A percentile compares a stretch with the other conserved stretches of the same genome.
phyloP scores from a whole-genome alignment of 53 echinoderm and acorn worm genomes.

The Pentamera pediparva region DNA sequence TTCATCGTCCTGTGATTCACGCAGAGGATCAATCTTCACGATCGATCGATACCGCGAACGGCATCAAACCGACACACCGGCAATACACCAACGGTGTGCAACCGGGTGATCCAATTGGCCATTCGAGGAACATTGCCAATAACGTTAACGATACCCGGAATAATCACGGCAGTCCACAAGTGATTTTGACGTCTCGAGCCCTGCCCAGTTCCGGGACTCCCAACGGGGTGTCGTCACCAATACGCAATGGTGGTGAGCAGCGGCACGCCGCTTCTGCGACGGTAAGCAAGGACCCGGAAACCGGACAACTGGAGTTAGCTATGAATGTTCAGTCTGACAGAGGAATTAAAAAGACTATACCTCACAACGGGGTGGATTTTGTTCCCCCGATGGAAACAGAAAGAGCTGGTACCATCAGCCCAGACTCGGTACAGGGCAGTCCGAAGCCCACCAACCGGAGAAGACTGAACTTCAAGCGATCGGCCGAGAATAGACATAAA shows the following conservation, averaged over 20 bases:
- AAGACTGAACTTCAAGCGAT: background rate
- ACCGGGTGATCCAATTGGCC: too few species aligned
- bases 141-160: too few species aligned
- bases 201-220: too few species aligned
- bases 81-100: too few species aligned
- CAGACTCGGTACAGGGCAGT: slow-evolving; percentile 25
- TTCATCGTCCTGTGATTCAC: slow-evolving; percentile 14
- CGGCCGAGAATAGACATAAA: background rate
- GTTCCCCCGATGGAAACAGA: background rate
- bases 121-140: too few species aligned
- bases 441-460: slow-evolving; percentile 5
- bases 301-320: slow-evolving; percentile 5
- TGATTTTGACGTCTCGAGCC: too few species aligned
- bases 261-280: too few species aligned
- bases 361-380: background rate
- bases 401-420: background rate
- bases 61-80: too few species aligned
- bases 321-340: background rate
- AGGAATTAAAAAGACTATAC: background rate
- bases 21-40: background rate
- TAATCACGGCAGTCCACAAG: too few species aligned
- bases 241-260: too few species aligned
- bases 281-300: slow-evolving; percentile 14
- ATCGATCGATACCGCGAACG: too few species aligned
- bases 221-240: too few species aligned